Conservation (phyloP, 2,888 invertebrate genomes). For the Proisotoma minuta region DNA sequence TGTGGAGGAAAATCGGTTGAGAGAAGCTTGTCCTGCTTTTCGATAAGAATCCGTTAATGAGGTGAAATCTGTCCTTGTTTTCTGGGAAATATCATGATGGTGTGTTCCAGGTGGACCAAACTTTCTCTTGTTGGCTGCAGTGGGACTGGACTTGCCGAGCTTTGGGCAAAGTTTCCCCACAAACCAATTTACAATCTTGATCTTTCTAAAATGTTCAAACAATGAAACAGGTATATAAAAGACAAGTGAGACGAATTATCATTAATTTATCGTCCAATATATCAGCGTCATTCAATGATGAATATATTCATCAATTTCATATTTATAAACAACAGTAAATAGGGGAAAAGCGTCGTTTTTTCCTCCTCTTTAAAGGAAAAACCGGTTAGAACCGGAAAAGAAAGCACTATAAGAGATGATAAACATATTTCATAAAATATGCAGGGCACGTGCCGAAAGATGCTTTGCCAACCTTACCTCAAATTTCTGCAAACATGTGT, state of each 20-base stretch:
- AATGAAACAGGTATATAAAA: not conserved
- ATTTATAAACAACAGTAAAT: too few species aligned
- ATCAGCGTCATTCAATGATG: too few species aligned
- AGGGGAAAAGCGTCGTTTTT: too few species aligned
- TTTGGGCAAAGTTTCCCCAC: conserved; percentile 40
- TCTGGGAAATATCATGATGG: conserved; percentile 37
- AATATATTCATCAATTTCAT: too few species aligned
- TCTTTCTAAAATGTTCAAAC: conserved; percentile 29
- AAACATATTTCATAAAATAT: too few species aligned
- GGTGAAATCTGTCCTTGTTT: conserved; percentile 40
- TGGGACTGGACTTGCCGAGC: conserved; percentile 36
- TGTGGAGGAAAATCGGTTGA: conserved; percentile 26
- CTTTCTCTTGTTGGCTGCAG: conserved; percentile 37
- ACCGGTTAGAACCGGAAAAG: too few species aligned
- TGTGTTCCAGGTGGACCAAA: conserved; percentile 30
- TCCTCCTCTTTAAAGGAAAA: too few species aligned
- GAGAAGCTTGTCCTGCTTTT: conserved; percentile 26
- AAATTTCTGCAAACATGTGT: conserved; percentile 78
- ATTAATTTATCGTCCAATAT: too few species aligned
- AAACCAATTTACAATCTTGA: conserved; percentile 40
- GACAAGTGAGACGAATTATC: not conserved
- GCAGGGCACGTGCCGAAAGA: too few species aligned
- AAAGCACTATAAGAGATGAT: too few species aligned
- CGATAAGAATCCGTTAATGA: conserved; percentile 40
- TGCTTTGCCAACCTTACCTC: too few species aligned